These are phyloP conservation scores for Tigriopus californicus DNA, from an alignment of 2,888 invertebrate species.

Conservation along the genomic window DNA sequence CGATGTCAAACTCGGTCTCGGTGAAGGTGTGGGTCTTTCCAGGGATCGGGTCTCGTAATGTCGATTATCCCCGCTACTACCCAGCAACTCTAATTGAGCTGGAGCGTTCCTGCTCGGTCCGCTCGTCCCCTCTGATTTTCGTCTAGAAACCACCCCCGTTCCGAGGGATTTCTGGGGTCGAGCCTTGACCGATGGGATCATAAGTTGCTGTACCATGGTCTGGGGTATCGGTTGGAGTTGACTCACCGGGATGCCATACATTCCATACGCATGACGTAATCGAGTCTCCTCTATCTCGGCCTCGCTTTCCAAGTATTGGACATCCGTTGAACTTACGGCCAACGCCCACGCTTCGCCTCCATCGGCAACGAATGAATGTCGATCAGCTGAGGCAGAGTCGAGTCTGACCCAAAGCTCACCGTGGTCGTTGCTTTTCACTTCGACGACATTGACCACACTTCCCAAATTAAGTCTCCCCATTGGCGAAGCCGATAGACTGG, in stretches of 20 bases:
- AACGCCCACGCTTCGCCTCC: slow-evolving; percentile 53
- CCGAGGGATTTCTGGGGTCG: background rate
- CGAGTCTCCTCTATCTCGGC: slow-evolving; percentile 1
- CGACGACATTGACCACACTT: slow-evolving; percentile 39
- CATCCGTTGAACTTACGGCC: slow-evolving; percentile 41
- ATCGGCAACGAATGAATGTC: slow-evolving; percentile 44
- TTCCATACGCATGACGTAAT: background rate
- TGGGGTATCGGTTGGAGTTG: background rate
- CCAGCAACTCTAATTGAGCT: background rate
- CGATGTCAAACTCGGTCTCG: background rate
- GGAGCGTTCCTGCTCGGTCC: background rate
- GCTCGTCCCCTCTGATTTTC: background rate
- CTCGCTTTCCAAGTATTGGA: slow-evolving; percentile 38
- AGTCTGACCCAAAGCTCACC: slow-evolving; percentile 48
- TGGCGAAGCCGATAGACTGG: slow-evolving; percentile 45
- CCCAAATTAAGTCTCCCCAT: slow-evolving; percentile 49
- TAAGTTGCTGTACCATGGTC: background rate
- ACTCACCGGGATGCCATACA: background rate
- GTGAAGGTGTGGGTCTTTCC: background rate
- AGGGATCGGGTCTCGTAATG: background rate
- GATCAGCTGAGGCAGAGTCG: slow-evolving; percentile 37
- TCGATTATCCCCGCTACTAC: background rate
- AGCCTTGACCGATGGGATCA: background rate
- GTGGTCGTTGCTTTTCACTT: slow-evolving; percentile 29
- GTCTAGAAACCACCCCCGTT: background rate